phyloP scores from a whole-genome alignment of 1,140 invertebrate species.

The Neuroterus valhalla region DNA sequence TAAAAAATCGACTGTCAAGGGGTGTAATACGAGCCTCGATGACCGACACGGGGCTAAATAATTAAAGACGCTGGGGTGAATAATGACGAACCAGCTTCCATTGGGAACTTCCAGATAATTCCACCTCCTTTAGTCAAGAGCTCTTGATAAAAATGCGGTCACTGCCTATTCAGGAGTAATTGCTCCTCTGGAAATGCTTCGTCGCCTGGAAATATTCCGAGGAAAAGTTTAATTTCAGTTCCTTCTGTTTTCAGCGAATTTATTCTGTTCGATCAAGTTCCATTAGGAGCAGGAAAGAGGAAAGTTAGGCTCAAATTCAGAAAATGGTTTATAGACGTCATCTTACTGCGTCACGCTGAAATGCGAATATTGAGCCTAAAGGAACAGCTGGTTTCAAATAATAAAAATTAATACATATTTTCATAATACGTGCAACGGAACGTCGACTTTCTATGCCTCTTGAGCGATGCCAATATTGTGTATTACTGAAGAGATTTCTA shows the following conservation, averaged over 20 bases:
- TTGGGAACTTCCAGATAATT: not conserved
- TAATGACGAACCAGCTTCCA: conserved; percentile 3
- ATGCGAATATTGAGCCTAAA: too few relatives aligned
- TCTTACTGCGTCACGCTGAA: too few relatives aligned
- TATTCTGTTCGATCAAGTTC: not conserved
- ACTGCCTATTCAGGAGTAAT: conserved; percentile 14
- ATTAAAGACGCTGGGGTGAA: conserved; percentile 22
- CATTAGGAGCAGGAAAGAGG: not conserved
- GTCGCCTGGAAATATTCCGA: conserved; percentile 21
- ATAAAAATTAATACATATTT: too few relatives aligned
- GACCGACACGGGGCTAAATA: not conserved
- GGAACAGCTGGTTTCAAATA: too few relatives aligned
- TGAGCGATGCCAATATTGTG: too few relatives aligned
- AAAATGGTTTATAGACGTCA: too few relatives aligned
- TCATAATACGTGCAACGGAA: too few relatives aligned
- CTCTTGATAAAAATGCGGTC: conserved; percentile 25
- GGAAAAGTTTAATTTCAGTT: conserved; percentile 23
- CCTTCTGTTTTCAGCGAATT: not conserved
- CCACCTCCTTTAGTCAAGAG: not conserved
- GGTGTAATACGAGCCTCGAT: not conserved
- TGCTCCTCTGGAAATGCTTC: conserved; percentile 22
- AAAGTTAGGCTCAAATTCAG: too few relatives aligned
- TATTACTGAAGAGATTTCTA: too few relatives aligned
- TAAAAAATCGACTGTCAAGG: not conserved
- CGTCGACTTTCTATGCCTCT: too few relatives aligned